Evolutionary conservation across 2,797 vertebrate species (phyloP), one percentile per base, ranked within the genome.

Genomic region (Novumbra hubbsi): DNA sequence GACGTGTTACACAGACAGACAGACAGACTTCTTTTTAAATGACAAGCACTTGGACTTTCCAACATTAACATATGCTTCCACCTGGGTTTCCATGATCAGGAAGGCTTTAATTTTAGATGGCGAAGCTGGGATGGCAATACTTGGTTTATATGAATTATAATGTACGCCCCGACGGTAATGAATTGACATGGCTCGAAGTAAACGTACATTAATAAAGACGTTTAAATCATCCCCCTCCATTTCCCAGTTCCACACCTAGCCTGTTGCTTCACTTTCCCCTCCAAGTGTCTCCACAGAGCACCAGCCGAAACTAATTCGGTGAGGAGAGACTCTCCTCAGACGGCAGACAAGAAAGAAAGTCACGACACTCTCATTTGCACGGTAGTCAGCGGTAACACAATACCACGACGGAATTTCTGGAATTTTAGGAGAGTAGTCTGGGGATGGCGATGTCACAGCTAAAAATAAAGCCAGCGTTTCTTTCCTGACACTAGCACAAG

Each of bases 1-100:
- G 88, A 85, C 78, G 24, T 75, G 85, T 78, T 79, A 82, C 72
- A 83, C 62, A 60, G 81, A 68, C 80, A 74, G 83, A 85, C 83
- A 83, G 48, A 34, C 32, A 65, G 28, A 71, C 12, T 68, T 41
- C 17, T 21, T 68, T 68, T 60, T 60, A 21, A 57, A 24, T 11
- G 52, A 24, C 3, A 24, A 24, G 52, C 52, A 24, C 80, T 75
- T 75, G 52, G 74, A 74, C 30, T 30, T 6, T 52, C 63, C 45
- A 60, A 49, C 62, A 28, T 30, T 15, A 24, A 2, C 12, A 15
- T 63, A 4, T 30, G 27, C 12, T 64, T 17, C 30, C 60, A 63
- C 15, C 30, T 2, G 16, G 16, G 6, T 34, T 16, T 34, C 15
- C 16, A 17, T 7, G 1, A 32, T 32, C 62, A 32, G 28, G 27